Conservation (phyloP, 2,113 vertebrate genomes). For the Thinocorus orbignyianus region DNA sequence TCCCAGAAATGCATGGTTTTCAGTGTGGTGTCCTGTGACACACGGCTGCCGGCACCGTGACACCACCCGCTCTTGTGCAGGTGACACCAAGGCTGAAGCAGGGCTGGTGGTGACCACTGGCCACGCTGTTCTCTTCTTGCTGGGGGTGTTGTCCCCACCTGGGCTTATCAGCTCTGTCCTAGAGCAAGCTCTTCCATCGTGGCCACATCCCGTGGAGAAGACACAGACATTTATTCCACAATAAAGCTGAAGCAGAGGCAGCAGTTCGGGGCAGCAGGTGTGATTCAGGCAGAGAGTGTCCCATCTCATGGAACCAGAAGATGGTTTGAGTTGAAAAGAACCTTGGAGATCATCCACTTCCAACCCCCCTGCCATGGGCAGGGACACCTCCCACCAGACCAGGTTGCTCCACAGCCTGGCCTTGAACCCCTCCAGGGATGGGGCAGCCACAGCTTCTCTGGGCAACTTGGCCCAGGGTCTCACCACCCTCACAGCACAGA, state of each 20-base stretch:
- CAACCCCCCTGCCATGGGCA: not conserved
- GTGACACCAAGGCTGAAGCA: accelerated
- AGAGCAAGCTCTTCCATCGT: accelerated
- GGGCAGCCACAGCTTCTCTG: too few species aligned
- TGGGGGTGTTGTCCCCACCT: accelerated
- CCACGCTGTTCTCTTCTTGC: accelerated
- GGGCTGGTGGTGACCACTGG: not conserved
- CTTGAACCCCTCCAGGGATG: too few species aligned
- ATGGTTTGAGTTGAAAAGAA: not conserved
- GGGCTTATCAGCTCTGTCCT: too few species aligned
- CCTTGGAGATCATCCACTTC: accelerated
- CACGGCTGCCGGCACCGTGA: accelerated
- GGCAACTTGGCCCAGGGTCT: too few species aligned
- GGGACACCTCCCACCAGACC: too few species aligned
- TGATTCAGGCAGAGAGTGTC: not conserved
- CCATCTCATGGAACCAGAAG: accelerated
- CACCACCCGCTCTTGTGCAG: accelerated
- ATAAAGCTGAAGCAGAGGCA: not conserved
- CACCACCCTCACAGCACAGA: too few species aligned
- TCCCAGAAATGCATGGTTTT: not conserved
- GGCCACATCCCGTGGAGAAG: not conserved
- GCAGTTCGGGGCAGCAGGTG: accelerated
- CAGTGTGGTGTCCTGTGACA: accelerated
- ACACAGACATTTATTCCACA: too few species aligned
- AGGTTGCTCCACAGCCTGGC: too few species aligned